phyloP scores from a whole-genome alignment of 2,888 invertebrate genomes.

The Hirtodrosophila trivittata region DNA sequence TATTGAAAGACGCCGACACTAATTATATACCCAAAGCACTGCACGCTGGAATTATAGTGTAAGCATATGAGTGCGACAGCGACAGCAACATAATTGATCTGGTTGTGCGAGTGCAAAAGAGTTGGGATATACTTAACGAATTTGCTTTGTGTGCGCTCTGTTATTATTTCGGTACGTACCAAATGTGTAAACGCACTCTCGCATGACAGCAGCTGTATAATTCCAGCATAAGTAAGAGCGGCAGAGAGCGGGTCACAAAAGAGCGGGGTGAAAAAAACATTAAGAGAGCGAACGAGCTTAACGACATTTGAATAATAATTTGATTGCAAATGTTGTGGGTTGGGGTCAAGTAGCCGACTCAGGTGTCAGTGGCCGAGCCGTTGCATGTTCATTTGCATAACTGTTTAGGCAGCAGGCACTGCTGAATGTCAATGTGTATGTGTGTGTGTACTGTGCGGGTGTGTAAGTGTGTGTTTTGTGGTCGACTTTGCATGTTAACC shows the following conservation, averaged over 20 bases:
- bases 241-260: background rate
- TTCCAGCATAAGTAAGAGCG: background rate
- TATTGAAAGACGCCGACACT: slow-evolving; percentile 10
- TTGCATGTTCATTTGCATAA: slow-evolving; percentile 5
- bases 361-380: slow-evolving; percentile 41
- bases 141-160: background rate
- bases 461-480: slow-evolving; percentile 1
- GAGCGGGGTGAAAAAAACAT: background rate
- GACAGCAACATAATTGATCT: too few relatives aligned
- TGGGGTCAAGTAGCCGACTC: slow-evolving; percentile 6
- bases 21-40: slow-evolving; percentile 16
- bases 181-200: too few relatives aligned
- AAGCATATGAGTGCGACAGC: background rate
- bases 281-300: slow-evolving; percentile 11
- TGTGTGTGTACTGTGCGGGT: background rate
- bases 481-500: background rate
- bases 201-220: too few relatives aligned
- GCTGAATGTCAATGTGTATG: background rate
- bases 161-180: background rate
- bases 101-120: too few relatives aligned
- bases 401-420: background rate
- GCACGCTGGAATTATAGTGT: too few relatives aligned
- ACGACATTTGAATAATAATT: slow-evolving; percentile 17
- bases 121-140: background rate
- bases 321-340: slow-evolving; percentile 1